These are phyloP conservation scores for Alethe castanea DNA, from an alignment of 2,113 vertebrate genomes.

Conservation along the genomic window DNA sequence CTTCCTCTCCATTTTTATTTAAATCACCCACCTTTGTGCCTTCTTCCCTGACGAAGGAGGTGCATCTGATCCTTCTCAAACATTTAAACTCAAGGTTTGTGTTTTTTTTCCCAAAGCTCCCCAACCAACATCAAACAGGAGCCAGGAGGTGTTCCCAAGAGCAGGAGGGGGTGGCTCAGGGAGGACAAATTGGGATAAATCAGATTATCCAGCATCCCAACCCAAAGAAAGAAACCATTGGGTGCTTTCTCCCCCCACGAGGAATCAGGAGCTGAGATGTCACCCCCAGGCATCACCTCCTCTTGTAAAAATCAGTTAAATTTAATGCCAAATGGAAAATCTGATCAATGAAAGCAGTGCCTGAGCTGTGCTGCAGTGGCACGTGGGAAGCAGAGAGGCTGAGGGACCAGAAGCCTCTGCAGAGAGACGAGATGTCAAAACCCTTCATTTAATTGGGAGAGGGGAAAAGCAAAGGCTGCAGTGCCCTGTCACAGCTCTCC, in stretches of 20 bases:
- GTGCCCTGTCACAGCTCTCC: rapidly evolving
- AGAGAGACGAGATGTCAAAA: background rate
- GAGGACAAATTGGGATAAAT: background rate
- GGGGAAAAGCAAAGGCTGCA: background rate
- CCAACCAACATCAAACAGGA: background rate
- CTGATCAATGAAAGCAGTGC: background rate
- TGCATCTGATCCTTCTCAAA: background rate
- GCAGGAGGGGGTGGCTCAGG: background rate
- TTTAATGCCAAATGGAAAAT: rapidly evolving
- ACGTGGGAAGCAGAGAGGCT: rapidly evolving
- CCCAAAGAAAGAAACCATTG: background rate
- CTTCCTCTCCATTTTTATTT: background rate
- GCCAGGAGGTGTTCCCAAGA: background rate
- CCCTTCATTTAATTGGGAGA: background rate
- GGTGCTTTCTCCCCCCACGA: background rate
- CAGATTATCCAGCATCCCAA: background rate
- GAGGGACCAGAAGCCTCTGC: background rate
- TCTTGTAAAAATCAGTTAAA: rapidly evolving
- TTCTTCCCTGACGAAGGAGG: background rate
- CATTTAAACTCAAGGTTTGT: background rate
- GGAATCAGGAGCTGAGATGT: background rate
- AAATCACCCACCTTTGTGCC: background rate
- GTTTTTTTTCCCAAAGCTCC: background rate
- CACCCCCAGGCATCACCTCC: background rate
- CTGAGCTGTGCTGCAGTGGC: background rate